phyloP scores from a whole-genome alignment of 1,140 invertebrate species.

The Aradophagus sp. region DNA sequence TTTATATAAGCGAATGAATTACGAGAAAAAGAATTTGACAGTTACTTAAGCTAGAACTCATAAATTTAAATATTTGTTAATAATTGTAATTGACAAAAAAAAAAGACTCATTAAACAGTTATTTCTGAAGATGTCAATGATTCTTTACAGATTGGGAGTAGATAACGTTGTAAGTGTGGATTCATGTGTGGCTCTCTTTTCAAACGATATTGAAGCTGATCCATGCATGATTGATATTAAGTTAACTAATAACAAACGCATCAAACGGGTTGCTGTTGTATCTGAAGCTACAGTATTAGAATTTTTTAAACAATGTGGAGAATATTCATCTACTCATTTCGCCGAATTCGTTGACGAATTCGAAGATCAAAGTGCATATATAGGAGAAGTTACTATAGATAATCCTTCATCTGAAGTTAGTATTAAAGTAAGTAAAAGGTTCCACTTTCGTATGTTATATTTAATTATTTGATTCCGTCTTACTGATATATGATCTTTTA shows the following conservation, averaged over 20 bases:
- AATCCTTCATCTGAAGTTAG: conserved; percentile 67
- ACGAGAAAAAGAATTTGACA: no score
- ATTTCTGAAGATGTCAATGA: no score
- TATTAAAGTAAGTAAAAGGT: conserved; percentile 66
- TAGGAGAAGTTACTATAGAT: conserved; percentile 62
- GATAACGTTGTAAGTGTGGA: conserved; percentile 66
- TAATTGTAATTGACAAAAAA: not conserved
- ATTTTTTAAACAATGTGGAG: conserved; percentile 72
- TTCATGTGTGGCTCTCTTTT: conserved; percentile 64
- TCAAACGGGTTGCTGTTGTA: conserved; percentile 65
- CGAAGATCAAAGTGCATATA: conserved; percentile 66
- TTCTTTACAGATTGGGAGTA: conserved; percentile 26
- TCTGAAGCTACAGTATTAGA: conserved; percentile 72
- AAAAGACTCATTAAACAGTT: no score
- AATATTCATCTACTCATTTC: conserved; percentile 69
- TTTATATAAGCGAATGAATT: no score
- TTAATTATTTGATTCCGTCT: not conserved
- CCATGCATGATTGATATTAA: conserved; percentile 67
- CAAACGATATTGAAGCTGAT: conserved; percentile 50
- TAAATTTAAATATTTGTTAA: not conserved
- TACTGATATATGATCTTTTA: conserved; percentile 36
- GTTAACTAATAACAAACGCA: conserved; percentile 64
- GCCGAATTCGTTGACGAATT: conserved; percentile 72
- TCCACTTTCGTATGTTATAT: not conserved
- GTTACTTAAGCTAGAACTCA: no score